Evolutionary conservation across 2,113 vertebrate genomes (phyloP), one percentile per base, ranked within the genome.

Genomic region (Corynorhinus townsendii): DNA sequence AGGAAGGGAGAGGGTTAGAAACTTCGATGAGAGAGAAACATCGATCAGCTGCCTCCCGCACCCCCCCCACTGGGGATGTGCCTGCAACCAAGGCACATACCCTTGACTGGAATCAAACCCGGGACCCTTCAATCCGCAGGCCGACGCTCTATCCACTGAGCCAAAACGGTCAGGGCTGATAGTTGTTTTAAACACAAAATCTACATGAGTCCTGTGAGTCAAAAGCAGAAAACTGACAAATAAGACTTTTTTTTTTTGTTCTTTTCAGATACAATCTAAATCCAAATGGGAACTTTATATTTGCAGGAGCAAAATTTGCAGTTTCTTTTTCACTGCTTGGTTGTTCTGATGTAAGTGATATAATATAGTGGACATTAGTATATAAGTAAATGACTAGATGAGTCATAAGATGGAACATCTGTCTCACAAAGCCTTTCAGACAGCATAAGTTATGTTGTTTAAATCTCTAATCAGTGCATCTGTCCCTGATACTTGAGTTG

Each of bases 381-480:
- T 95, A 91, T 97, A 76, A 96, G 62, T 68, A 30, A 97, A 79
- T 96, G 88, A 93, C 95, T 69, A 40, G 47, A 94, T 92, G 95
- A 90, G 64, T 89, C 89, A 95, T 93, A 66, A 35, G 24, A 87
- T 85, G 93, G 84, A 94, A 94, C 97, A 97, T 97, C 97, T 97
- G 97, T 66, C 83, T 95, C 45, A 71, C 52, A 96, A 86, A 93
- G 86, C 94, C 91, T 95, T 84, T 86, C 89, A 95, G 89, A 95
- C 90, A 94, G 96, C 69, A 28, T 73, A 89, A 91, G 80, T 89
- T 93, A 45, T 77, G 80, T 81, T 86, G 89, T 91, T 91, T 91
- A 93, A 95, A 45, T 93, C 77, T 95, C 95, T 96, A 97, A 97
- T 97, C 97, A 97, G 97, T 77, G 66, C 97, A 97, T 97, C 96